phyloP scores from a whole-genome alignment of 2,113 vertebrate genomes.

The Balaeniceps rex region DNA sequence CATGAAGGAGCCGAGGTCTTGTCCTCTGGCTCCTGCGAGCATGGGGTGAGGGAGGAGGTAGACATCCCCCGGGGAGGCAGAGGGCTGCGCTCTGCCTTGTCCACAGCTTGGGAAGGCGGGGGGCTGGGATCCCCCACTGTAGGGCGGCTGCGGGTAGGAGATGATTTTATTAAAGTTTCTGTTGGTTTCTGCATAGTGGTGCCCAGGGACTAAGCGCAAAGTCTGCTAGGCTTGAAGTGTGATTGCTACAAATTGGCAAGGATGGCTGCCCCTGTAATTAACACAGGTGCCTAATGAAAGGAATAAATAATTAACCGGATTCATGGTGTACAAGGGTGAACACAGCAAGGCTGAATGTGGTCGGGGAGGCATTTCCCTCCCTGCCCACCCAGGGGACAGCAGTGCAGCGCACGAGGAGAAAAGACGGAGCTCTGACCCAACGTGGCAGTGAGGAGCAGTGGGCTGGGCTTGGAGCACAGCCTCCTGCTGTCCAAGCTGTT shows the following conservation, averaged over 20 bases:
- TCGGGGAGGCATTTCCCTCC: background rate
- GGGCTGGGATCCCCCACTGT: background rate
- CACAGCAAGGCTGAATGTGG: accelerated
- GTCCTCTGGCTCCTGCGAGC: accelerated
- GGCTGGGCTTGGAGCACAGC: background rate
- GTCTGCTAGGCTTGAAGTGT: background rate
- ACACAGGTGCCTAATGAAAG: background rate
- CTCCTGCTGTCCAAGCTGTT: background rate
- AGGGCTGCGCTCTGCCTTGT: background rate
- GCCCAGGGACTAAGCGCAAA: background rate
- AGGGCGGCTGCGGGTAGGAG: background rate
- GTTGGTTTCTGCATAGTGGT: background rate
- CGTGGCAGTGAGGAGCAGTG: accelerated
- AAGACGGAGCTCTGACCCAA: background rate
- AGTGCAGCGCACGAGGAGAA: accelerated
- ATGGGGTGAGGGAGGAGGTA: accelerated
- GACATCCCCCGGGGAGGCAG: accelerated
- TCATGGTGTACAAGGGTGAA: background rate
- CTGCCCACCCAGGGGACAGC: background rate
- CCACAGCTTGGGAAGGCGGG: background rate
- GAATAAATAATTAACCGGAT: background rate
- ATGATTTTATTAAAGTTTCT: background rate
- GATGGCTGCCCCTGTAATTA: background rate
- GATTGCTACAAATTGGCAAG: background rate
- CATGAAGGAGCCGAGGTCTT: accelerated